Evolutionary conservation across 1,140 invertebrate species (phyloP), one percentile per base, ranked within the genome.

Genomic region (Olivierus martensii): DNA sequence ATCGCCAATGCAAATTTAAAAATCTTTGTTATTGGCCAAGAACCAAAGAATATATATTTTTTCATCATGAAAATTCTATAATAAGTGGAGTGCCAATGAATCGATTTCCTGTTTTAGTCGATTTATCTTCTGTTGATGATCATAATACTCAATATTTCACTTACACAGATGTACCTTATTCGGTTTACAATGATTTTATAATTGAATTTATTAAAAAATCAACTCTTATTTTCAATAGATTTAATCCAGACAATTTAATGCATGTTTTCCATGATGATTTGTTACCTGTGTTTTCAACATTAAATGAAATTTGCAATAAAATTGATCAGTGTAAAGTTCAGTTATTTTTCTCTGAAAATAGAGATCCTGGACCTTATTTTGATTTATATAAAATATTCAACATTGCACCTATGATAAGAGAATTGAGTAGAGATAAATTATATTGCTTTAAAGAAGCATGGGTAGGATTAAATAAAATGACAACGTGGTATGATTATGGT

Each of bases 201-300:
- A 15, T 51, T 53, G 51, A 59, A 48, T 46, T 15, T 45, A 38
- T n/a, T 53, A 45, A 39, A 35, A 37, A 55, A 0, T n/a, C 11
- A 41, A 57, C 50, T 17, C 47, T 71, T 7, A 58, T 69, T 4
- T 62, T 69, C 15, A 60, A 51, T 19, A 63, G 75, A 18, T 77
- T 77, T 56, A 73, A 76, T 58, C 69, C 73, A 7, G 73, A 75
- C 55, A 77, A 77, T 62, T 61, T 76, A 14, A 76, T 77, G 75
- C 75, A 77, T 67, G 67, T 73, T 35, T 61, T 77, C 37, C 75
- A 77, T 65, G 75, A 77, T 65, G 75, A 77, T 59, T 52, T 77
- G 1, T 49, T 77, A 14, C 75, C 75, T 6, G 47, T 75, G 6
- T 70, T 63, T 62, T 48, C 63, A 19, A 74, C 71, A 17, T 61